Base-by-base conservation (phyloP, 1,140 invertebrate species). In the Cyrtorhinus lividipennis region DNA sequence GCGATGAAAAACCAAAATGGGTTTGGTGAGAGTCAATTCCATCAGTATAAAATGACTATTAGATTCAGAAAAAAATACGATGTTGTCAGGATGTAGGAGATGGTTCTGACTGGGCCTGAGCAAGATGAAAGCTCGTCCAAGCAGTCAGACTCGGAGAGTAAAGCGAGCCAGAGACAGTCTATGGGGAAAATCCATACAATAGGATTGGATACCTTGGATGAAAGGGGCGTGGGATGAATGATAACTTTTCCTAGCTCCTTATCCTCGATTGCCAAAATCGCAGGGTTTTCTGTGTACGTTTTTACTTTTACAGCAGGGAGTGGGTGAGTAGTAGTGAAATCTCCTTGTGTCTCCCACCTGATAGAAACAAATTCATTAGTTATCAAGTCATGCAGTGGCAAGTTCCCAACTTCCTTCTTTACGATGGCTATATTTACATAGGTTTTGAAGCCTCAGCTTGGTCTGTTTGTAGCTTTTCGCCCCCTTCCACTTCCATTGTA, bases 401-500 rank as follows among this genome's bases (percentile, higher is more conserved):
- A n/a, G n/a, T n/a, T n/a, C n/a, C n/a, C n/a, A n/a, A n/a, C n/a
- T n/a, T n/a, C n/a, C n/a, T n/a, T n/a, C n/a, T n/a, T n/a, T n/a
- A n/a, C n/a, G n/a, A n/a, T n/a, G n/a, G n/a, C n/a, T n/a, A 59
- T 68, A 78, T 81, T 83, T 77, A 91, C 93, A 93, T 91, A 59
- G 95, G 95, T 77, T 98, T 98, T 0, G 92, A 95, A 15, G 95
- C 95, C 78, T 99, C 95, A 1, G 95, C 95, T 76, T 98, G 95
- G 79, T 98, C 97, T 5, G 97, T 99, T 78, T 98, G 95, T 44
- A 99, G 77, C 75, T 99, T 99, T 72, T 98, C 94, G 45, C 94
- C 92, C 62, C 89, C 90, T 76, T 99, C 95, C 1, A 98, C 94
- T 79, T 99, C 96, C 97, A 99, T 99, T 23, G 95, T 99, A 75